Evolutionary conservation across 2,888 invertebrate species (phyloP).

Genomic region (Didymodactylos carnosus): DNA sequence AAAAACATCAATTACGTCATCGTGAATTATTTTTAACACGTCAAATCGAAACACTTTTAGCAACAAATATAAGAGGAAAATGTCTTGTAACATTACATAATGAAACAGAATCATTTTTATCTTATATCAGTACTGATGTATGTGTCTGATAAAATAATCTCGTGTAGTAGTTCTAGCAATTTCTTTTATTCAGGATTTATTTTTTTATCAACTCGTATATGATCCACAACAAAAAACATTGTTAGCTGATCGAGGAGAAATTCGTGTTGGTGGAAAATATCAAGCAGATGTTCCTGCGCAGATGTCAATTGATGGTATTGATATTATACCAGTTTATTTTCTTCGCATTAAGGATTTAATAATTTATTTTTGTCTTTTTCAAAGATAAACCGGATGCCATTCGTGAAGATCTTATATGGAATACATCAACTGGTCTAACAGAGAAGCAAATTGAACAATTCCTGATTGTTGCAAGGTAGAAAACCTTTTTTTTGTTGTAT

Average conservation of each 20-base stretch:
- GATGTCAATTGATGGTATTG: background rate
- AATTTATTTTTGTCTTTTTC: background rate
- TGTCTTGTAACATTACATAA: conserved; percentile 94
- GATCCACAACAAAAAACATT: conserved; percentile 97
- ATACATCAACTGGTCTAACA: conserved; percentile 49
- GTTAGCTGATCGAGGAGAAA: conserved; percentile 88
- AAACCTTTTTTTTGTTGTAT: background rate
- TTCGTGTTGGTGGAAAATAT: conserved; percentile 70
- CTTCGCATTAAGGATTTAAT: too few species aligned
- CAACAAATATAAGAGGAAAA: conserved; percentile 95
- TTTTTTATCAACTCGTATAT: conserved; percentile 97
- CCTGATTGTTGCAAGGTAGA: conserved; percentile 47
- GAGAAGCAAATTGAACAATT: conserved; percentile 97
- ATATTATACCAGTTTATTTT: too few species aligned
- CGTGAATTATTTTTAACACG: conserved; percentile 10
- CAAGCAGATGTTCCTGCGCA: conserved; percentile 66
- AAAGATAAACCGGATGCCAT: background rate
- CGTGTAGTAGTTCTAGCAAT: background rate
- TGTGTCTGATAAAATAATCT: background rate
- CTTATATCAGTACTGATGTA: background rate
- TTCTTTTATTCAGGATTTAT: conserved; percentile 46
- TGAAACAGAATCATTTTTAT: conserved; percentile 18
- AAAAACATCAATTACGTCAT: conserved; percentile 10
- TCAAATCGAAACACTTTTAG: conserved; percentile 30
- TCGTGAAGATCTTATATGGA: background rate